Percentiles rank a stretch among this genome's conserved stretches.
phyloP scores from a whole-genome alignment of 2,888 invertebrate genomes.

The Hypolimnas misippus region DNA sequence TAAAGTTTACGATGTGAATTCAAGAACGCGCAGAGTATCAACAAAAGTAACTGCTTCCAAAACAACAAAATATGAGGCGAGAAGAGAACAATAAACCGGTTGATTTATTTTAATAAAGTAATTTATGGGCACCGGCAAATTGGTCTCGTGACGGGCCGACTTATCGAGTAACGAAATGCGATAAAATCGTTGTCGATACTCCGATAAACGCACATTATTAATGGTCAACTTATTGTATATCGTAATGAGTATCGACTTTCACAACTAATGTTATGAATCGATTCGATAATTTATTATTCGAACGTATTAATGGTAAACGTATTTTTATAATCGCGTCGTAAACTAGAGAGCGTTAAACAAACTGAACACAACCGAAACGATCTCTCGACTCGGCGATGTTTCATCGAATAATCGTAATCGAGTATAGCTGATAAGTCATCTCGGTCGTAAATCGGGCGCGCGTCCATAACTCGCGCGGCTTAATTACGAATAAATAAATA shows the following conservation, averaged over 20 bases:
- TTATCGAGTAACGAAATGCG: slow-evolving; percentile 73
- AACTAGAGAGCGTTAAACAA: slow-evolving; percentile 2
- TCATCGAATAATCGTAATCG: slow-evolving; percentile 42
- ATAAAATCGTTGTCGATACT: slow-evolving; percentile 72
- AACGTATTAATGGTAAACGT: not conserved
- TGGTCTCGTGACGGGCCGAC: slow-evolving; percentile 71
- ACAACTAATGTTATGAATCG: slow-evolving; percentile 16
- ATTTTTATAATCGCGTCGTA: not conserved
- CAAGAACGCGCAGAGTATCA: slow-evolving; percentile 33
- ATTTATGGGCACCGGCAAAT: slow-evolving; percentile 80
- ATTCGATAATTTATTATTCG: slow-evolving; percentile 14
- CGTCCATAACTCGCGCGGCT: slow-evolving; percentile 77
- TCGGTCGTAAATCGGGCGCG: slow-evolving; percentile 69
- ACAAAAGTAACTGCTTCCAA: slow-evolving; percentile 45
- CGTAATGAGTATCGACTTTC: slow-evolving; percentile 60
- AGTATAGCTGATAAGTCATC: slow-evolving; percentile 68
- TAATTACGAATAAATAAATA: slow-evolving; percentile 85
- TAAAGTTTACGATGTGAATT: slow-evolving; percentile 41
- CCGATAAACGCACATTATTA: slow-evolving; percentile 68
- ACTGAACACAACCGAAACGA: not conserved
- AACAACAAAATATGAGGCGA: slow-evolving; percentile 74
- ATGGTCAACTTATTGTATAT: slow-evolving; percentile 68
- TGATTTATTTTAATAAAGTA: slow-evolving; percentile 83
- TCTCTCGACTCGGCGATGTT: slow-evolving; percentile 18
- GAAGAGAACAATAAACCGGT: slow-evolving; percentile 78